Percentiles rank a stretch among this genome's conserved stretches.
These are phyloP conservation scores for Eciton burchellii DNA, from an alignment of 1,140 invertebrate genomes.

Conservation along the genomic window DNA sequence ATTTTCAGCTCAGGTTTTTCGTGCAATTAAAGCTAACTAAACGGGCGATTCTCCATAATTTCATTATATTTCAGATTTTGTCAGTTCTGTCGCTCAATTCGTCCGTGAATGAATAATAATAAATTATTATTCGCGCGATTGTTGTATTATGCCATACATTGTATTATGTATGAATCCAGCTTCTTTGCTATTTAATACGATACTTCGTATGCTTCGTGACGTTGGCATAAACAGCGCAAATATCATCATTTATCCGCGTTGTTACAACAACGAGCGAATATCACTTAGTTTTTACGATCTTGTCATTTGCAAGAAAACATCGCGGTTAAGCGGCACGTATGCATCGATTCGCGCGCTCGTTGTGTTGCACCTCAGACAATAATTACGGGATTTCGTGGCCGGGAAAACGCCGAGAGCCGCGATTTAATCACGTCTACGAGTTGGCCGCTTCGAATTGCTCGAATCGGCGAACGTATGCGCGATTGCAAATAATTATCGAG, in stretches of 20 bases:
- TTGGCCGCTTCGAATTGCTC: slow-evolving; percentile 29
- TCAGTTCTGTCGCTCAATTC: neutral
- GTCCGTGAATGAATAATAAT: slow-evolving; percentile 1
- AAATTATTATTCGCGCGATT: slow-evolving; percentile 17
- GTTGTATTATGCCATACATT: too few species aligned
- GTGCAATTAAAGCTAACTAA: too few species aligned
- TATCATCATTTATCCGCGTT: neutral
- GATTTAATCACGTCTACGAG: slow-evolving; percentile 38
- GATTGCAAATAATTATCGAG: slow-evolving; percentile 35
- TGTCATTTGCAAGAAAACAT: slow-evolving; percentile 29
- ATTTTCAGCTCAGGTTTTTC: too few species aligned
- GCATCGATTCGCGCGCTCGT: neutral
- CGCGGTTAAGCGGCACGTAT: neutral
- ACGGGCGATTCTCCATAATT: neutral
- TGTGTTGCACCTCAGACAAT: slow-evolving; percentile 19
- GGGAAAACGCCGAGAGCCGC: slow-evolving; percentile 40
- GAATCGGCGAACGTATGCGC: slow-evolving; percentile 24
- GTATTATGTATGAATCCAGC: too few species aligned
- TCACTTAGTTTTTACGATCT: slow-evolving; percentile 19
- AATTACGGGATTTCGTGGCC: slow-evolving; percentile 44
- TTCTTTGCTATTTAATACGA: slow-evolving; percentile 19
- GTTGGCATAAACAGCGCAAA: neutral
- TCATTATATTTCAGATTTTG: neutral
- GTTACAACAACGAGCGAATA: slow-evolving; percentile 14
- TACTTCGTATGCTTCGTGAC: slow-evolving; percentile 11